Conservation (phyloP, 2,113 vertebrate genomes). For the Prunella himalayana region DNA sequence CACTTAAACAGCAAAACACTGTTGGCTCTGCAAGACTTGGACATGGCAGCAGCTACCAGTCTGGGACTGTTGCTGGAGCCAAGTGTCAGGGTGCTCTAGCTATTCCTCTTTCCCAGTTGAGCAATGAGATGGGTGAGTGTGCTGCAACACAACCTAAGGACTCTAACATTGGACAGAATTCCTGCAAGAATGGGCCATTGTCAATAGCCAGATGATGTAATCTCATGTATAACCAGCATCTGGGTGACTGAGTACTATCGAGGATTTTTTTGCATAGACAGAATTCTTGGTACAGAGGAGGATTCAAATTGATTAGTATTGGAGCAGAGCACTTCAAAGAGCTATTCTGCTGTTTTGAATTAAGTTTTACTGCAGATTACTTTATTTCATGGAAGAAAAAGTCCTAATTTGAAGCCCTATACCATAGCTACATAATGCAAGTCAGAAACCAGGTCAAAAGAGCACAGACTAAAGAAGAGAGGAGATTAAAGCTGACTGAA, state of each 20-base stretch:
- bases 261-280: background rate
- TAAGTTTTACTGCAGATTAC: background rate
- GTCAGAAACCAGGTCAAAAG: background rate
- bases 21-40: background rate
- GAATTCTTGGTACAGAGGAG: accelerated
- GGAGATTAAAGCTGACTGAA: accelerated
- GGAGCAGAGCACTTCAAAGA: background rate
- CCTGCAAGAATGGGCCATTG: background rate
- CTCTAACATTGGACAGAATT: background rate
- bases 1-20: accelerated
- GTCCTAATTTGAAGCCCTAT: background rate
- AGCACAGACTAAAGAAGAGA: background rate
- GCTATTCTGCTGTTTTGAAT: background rate
- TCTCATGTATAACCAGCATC: background rate
- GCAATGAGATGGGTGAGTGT: background rate
- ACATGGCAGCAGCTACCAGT: background rate
- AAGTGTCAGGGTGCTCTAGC: background rate
- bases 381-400: background rate
- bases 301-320: background rate
- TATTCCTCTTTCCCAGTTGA: accelerated
- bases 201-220: background rate
- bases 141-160: background rate
- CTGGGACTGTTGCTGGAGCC: background rate
- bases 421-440: background rate
- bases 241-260: accelerated